A percentile compares a stretch with the other conserved stretches of the same genome.
These are phyloP conservation scores for Aldabrachelys gigantea DNA, from an alignment of 2,113 vertebrate genomes.

Conservation along the genomic window DNA sequence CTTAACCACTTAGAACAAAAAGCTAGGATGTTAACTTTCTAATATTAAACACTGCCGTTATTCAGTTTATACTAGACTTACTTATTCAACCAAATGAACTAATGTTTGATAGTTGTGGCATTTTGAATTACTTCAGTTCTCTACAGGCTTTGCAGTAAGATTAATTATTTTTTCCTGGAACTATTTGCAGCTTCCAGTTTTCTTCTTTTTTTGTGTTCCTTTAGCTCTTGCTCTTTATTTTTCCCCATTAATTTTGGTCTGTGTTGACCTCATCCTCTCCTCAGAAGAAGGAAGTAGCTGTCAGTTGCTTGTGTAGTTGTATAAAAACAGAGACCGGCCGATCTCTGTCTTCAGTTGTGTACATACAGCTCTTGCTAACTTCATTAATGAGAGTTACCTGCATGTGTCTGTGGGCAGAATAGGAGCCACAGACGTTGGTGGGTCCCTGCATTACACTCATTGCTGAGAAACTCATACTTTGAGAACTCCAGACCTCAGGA, in stretches of 20 bases:
- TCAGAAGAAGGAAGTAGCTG: neutral
- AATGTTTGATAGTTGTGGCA: neutral
- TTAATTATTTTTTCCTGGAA: neutral
- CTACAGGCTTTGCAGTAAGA: neutral
- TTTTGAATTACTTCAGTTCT: neutral
- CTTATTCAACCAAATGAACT: neutral
- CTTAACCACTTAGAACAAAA: no score
- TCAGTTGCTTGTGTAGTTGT: neutral
- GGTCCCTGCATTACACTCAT: neutral
- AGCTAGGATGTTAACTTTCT: neutral
- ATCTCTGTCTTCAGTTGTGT: neutral
- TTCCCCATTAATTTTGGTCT: neutral
- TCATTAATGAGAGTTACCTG: neutral
- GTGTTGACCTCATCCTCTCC: neutral
- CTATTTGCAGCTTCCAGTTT: constrained; percentile 22
- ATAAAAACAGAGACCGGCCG: neutral
- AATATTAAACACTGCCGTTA: neutral
- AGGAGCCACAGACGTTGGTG: neutral
- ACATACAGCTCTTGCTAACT: neutral
- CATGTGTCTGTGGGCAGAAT: neutral
- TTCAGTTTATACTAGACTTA: neutral
- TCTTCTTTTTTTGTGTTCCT: constrained; percentile 10
- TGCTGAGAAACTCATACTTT: neutral
- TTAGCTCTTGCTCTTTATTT: constrained; percentile 12
- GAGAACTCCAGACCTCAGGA: no score